Evolutionary conservation across 1,140 invertebrate species (phyloP).

Genomic region (Zaprionus davidi): DNA sequence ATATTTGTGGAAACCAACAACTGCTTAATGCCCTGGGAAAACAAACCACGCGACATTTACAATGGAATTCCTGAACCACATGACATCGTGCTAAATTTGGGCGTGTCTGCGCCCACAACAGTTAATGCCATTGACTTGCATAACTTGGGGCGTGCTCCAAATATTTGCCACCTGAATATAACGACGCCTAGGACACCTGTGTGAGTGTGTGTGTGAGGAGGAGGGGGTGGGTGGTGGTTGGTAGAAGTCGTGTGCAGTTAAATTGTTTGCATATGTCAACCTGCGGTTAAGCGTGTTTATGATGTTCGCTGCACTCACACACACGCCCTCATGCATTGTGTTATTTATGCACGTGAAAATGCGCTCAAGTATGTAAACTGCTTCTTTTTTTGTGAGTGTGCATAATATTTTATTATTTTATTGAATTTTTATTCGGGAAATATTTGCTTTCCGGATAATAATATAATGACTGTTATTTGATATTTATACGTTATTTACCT

Average conservation of each 20-base stretch:
- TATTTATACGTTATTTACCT: background rate
- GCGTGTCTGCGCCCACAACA: slow-evolving; percentile 6
- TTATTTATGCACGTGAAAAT: background rate
- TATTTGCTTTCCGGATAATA: background rate
- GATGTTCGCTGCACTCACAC: slow-evolving; percentile 30
- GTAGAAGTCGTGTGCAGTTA: slow-evolving; percentile 16
- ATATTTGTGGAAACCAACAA: background rate
- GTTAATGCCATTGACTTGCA: slow-evolving; percentile 24
- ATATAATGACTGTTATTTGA: background rate
- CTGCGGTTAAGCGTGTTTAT: slow-evolving; percentile 64
- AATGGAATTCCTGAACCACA: slow-evolving; percentile 21
- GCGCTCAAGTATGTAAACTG: background rate
- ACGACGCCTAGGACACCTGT: background rate
- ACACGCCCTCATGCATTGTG: background rate
- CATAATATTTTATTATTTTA: slow-evolving; percentile 4
- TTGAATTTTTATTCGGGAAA: background rate
- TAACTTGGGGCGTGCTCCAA: slow-evolving; percentile 21
- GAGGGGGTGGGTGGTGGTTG: no score
- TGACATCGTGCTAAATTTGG: slow-evolving; percentile 6
- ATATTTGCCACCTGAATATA: slow-evolving; percentile 35
- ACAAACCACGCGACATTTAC: slow-evolving; percentile 14
- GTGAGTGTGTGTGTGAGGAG: background rate
- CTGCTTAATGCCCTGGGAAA: background rate
- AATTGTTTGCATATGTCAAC: slow-evolving; percentile 60
- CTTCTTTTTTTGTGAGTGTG: background rate